Base-by-base conservation (phyloP, 1,140 invertebrate species). In the Diabrotica undecimpunctata region DNA sequence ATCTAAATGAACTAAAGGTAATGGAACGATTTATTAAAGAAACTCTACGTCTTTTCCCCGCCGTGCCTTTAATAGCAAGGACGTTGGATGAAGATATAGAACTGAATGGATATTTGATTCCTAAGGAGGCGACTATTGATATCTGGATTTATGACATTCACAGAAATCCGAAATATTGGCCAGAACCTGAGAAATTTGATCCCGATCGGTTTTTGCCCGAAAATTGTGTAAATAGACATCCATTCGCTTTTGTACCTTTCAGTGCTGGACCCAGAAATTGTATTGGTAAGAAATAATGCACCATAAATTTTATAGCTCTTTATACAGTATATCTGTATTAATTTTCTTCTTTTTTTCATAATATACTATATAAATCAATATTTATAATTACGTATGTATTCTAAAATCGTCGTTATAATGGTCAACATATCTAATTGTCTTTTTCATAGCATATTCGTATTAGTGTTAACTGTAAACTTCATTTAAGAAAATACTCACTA, bases 141-240 rank as follows among this genome's bases (percentile, higher is more conserved):
- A 53, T 69, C 38, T 51, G 54, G 13, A 68, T 74, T 39, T 71
- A 69, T 25, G 67, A 67, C 54, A 54, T 74, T 11, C 72, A 74
- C 52, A 66, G 69, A 39, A 64, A 69, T 46, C 61, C 66, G 8
- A 58, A 67, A 59, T 51, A 82, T 66, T 91, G 83, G 77, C 81
- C 87, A 10, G 79, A 90, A 67, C 89, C 90, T 8, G 80, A 86
- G 0, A 74, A 66, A 13, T 92, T 88, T 72, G 81, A 89, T 79
- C 89, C 89, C 0, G 87, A 90, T 38, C 78, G 88, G 74, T 91
- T 91, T 79, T 73, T 86, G 35, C 79, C 82, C 0, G 86, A 88
- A 65, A 82, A 84, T 46, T 62, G 69, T 1, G 52, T 69, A 8
- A 68, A 72, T 7, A 77, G 84, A 38, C 84, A 82, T 76, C 80